Evolutionary conservation across 2,113 vertebrate genomes (phyloP).

Genomic region (Pachyramphus minor): DNA sequence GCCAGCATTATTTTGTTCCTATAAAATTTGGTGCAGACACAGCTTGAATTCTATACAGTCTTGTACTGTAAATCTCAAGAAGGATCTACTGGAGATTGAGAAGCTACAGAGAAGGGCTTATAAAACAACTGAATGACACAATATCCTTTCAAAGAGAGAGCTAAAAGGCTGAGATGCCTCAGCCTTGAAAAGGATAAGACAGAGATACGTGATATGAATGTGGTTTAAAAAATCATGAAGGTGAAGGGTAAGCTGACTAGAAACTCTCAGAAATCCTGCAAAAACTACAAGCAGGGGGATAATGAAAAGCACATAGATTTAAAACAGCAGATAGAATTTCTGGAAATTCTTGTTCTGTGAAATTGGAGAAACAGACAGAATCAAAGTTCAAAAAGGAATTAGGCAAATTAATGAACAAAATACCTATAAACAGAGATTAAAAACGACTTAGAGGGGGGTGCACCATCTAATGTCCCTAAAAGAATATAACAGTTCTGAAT

Average conservation of each 20-base stretch:
- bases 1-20: not conserved
- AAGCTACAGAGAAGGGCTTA: not conserved
- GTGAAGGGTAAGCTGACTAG: not conserved
- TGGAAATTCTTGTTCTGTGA: not conserved
- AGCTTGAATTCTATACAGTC: not conserved
- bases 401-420: not conserved
- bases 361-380: not conserved
- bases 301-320: not conserved
- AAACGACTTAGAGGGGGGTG: not conserved
- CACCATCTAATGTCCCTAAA: not conserved
- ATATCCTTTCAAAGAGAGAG: not conserved
- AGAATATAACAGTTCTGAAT: not conserved
- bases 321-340: not conserved
- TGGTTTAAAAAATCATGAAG: not conserved
- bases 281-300: not conserved
- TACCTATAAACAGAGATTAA: not conserved
- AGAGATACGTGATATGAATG: not conserved
- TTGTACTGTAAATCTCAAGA: not conserved
- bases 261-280: not conserved
- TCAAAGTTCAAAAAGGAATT: not conserved
- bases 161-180: not conserved
- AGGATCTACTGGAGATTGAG: not conserved
- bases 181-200: not conserved
- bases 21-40: not conserved
- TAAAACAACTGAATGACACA: not conserved